phyloP scores from a whole-genome alignment of 2,113 vertebrate genomes.

The Pelobates fuscus region DNA sequence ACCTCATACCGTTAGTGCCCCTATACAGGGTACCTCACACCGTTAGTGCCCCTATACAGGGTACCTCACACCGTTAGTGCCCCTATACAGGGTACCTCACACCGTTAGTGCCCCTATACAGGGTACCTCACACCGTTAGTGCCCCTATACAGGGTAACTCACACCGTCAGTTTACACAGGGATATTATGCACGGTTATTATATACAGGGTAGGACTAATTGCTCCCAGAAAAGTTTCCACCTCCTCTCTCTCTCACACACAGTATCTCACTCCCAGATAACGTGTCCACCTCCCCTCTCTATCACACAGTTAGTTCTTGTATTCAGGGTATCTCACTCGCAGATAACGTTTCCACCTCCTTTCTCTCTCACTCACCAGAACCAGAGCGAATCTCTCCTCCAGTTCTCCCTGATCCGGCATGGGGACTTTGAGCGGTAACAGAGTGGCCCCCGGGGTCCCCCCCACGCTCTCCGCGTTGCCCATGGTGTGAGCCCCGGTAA shows the following conservation, averaged over 20 bases:
- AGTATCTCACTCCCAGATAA: background rate
- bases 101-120: background rate
- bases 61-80: background rate
- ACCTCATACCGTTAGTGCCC: no score
- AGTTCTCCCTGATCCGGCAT: constrained; percentile 94
- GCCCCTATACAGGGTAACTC: background rate
- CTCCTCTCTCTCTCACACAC: background rate
- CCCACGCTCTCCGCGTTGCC: constrained; percentile 92
- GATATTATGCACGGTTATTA: no score
- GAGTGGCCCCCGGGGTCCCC: constrained; percentile 75
- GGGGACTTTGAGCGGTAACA: constrained; percentile 88
- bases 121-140: background rate
- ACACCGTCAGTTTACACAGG: background rate
- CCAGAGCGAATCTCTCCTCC: constrained; percentile 92
- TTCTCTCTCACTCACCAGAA: constrained; percentile 79
- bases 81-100: background rate
- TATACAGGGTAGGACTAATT: background rate
- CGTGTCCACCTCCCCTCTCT: background rate
- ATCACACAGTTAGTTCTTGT: background rate
- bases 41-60: background rate
- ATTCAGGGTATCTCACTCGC: no score
- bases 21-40: no score
- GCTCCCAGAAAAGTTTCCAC: background rate
- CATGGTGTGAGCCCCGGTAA: constrained; percentile 65
- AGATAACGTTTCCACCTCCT: background rate